Evolutionary conservation across 2,797 vertebrate species (phyloP).

Genomic region (Smutsia temminckii): DNA sequence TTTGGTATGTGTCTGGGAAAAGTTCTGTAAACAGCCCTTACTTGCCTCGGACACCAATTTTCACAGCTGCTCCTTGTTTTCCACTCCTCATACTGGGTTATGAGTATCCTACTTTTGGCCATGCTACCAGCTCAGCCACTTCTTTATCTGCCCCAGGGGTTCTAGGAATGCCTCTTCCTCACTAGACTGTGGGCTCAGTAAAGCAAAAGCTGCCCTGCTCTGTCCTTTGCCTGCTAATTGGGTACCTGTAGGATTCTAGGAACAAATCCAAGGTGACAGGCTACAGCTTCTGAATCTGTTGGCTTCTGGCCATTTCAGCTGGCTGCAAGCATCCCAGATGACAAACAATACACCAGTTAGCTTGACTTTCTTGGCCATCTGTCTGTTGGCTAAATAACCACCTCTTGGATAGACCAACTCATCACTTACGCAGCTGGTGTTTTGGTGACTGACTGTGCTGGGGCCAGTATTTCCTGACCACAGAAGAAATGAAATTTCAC

Average conservation of each 20-base stretch:
- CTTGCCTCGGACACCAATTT: background rate
- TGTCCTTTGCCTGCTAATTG: conserved; percentile 44
- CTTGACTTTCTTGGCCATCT: conserved; percentile 71
- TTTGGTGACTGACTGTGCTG: conserved; percentile 42
- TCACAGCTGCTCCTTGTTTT: background rate
- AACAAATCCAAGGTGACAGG: background rate
- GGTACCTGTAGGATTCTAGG: conserved; percentile 26
- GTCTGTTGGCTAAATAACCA: conserved; percentile 78
- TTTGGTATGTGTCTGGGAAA: background rate
- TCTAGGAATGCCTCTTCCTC: background rate
- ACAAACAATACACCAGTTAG: background rate
- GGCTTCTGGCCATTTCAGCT: background rate
- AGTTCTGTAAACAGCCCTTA: background rate
- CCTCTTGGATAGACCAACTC: conserved; percentile 66
- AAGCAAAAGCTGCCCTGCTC: background rate
- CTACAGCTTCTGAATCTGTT: background rate
- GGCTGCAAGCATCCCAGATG: background rate
- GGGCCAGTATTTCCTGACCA: conserved; percentile 66
- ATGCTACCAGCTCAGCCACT: background rate
- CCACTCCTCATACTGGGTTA: background rate
- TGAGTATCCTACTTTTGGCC: background rate
- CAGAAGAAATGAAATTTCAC: background rate
- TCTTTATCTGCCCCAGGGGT: background rate
- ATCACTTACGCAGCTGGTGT: conserved; percentile 78
- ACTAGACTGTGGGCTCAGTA: background rate